Conservation (phyloP, 2,113 vertebrate genomes). For the Oriolus oriolus region DNA sequence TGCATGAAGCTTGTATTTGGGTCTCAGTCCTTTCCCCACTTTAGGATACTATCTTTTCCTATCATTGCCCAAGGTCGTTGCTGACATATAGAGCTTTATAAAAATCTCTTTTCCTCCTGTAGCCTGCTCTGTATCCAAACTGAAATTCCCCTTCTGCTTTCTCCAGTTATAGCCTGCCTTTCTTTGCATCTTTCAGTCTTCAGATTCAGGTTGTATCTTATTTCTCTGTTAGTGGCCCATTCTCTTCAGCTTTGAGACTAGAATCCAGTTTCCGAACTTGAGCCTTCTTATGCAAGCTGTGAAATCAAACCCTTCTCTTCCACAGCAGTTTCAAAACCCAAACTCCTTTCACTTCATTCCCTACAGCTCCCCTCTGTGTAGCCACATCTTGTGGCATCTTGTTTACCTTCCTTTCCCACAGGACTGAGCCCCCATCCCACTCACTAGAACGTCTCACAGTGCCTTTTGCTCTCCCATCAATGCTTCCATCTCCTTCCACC, state of each 20-base stretch:
- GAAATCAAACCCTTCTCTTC: background rate
- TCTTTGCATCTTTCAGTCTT: background rate
- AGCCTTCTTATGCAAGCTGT: background rate
- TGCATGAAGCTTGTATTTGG: background rate
- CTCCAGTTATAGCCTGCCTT: background rate
- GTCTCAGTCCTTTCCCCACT: background rate
- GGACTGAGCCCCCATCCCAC: background rate
- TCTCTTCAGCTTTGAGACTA: background rate
- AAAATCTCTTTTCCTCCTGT: background rate
- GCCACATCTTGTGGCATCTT: background rate
- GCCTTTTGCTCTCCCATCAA: background rate
- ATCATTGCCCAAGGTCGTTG: background rate
- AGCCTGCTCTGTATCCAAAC: background rate
- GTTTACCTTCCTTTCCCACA: background rate
- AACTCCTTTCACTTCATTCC: background rate
- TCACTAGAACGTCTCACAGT: background rate
- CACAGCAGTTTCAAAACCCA: background rate
- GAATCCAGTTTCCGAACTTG: background rate
- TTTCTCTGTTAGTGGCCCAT: background rate
- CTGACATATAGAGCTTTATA: background rate
- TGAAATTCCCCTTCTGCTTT: background rate
- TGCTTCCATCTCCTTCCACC: background rate
- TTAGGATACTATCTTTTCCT: background rate
- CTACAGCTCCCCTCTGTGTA: background rate
- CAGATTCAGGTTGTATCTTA: background rate